Evolutionary conservation across 1,140 invertebrate species (phyloP).

Genomic region (Meloidogyne hapla): DNA sequence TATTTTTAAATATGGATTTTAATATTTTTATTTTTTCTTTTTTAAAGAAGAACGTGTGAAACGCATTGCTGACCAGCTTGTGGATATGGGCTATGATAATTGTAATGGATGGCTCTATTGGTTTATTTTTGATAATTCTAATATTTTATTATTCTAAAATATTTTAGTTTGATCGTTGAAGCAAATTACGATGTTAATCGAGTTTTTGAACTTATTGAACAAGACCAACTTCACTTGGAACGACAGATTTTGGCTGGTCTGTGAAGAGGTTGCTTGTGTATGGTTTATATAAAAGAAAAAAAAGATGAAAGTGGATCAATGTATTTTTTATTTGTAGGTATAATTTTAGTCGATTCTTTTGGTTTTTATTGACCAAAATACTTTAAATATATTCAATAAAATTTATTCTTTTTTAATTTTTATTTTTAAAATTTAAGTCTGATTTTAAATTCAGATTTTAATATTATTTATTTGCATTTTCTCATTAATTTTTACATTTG

Average conservation of each 20-base stretch:
- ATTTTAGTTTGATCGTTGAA: constrained; percentile 26
- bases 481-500: too few relatives aligned
- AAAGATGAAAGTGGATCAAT: neutral
- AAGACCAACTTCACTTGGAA: constrained; percentile 31
- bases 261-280: too few relatives aligned
- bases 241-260: constrained; percentile 13
- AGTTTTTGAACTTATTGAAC: constrained; percentile 28
- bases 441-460: too few relatives aligned
- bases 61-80: constrained; percentile 32
- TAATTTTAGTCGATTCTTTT: too few relatives aligned
- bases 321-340: too few relatives aligned
- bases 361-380: too few relatives aligned
- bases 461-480: too few relatives aligned
- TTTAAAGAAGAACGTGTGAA: constrained; percentile 33
- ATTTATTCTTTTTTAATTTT: too few relatives aligned
- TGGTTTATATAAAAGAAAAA: too few relatives aligned
- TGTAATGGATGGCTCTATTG: constrained; percentile 49
- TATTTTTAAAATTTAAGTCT: too few relatives aligned
- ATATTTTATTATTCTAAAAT: neutral
- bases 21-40: neutral
- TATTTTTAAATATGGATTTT: neutral
- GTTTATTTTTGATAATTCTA: neutral
- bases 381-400: too few relatives aligned
- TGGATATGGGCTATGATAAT: constrained; percentile 46
- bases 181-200: constrained; percentile 30